These are phyloP conservation scores for Indicator maculatus DNA, from an alignment of 2,113 vertebrate species.

Conservation along the genomic window DNA sequence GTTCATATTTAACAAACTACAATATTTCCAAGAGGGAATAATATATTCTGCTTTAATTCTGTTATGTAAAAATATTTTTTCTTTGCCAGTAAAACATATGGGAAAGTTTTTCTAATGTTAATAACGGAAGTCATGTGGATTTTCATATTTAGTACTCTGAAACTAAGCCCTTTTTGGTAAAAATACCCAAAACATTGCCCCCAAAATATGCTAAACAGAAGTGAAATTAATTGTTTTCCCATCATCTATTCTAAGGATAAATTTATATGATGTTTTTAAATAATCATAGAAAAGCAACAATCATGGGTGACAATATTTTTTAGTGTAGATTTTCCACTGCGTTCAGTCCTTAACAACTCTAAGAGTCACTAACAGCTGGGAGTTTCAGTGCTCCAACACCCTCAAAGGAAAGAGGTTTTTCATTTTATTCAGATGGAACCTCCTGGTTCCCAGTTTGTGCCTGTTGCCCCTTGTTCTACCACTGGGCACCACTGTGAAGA, in stretches of 20 bases:
- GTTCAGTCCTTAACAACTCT: too few relatives aligned
- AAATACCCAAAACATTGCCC: neutral
- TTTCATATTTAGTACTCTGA: slow-evolving; percentile 62
- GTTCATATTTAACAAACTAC: slow-evolving; percentile 46
- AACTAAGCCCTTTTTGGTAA: slow-evolving; percentile 68
- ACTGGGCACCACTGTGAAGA: too few relatives aligned
- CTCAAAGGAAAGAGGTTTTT: too few relatives aligned
- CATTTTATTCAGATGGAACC: too few relatives aligned
- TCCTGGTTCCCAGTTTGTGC: too few relatives aligned
- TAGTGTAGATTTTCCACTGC: neutral
- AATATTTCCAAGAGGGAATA: slow-evolving; percentile 65
- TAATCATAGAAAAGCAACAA: neutral
- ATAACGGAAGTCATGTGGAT: slow-evolving; percentile 63
- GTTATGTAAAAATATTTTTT: slow-evolving; percentile 64
- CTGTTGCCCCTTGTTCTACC: too few relatives aligned
- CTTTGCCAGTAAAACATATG: slow-evolving; percentile 67
- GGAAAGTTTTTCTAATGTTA: slow-evolving; percentile 63
- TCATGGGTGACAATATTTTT: neutral
- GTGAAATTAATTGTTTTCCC: slow-evolving; percentile 54
- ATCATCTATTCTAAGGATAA: slow-evolving; percentile 7
- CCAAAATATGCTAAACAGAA: slow-evolving; percentile 52
- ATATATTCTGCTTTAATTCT: slow-evolving; percentile 72
- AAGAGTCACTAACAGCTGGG: too few relatives aligned
- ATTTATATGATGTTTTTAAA: slow-evolving; percentile 5
- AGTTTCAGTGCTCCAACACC: too few relatives aligned